These are phyloP conservation scores for Athene cunicularia DNA, from an alignment of 2,113 vertebrate genomes.

Conservation along the genomic window DNA sequence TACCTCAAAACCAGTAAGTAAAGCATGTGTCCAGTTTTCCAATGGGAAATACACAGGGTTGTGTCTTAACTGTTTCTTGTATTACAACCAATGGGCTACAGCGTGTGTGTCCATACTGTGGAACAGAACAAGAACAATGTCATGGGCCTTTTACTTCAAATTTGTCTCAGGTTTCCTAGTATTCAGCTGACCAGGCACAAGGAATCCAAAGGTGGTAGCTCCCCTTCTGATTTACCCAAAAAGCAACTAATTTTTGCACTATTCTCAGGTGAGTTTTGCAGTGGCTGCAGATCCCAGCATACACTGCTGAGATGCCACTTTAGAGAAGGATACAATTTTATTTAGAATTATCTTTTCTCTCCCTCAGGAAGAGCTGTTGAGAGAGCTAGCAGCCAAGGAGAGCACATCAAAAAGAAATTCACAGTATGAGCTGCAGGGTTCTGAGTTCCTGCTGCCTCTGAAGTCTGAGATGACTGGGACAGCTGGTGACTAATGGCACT, in stretches of 20 bases:
- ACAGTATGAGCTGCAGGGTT: not conserved
- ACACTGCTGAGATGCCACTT: not conserved
- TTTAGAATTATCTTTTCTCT: not conserved
- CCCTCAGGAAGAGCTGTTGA: not conserved
- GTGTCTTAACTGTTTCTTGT: not conserved
- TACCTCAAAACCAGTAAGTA: conserved; percentile 89
- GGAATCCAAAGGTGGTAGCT: not conserved
- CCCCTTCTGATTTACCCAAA: not conserved
- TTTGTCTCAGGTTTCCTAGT: not conserved
- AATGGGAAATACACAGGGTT: not conserved
- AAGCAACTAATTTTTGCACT: not conserved
- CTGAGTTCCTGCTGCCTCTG: not conserved
- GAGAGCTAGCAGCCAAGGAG: not conserved
- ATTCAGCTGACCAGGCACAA: not conserved
- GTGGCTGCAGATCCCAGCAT: not conserved
- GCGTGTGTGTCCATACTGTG: not conserved
- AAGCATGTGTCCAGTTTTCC: not conserved
- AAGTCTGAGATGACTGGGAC: not conserved
- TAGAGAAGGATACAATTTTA: not conserved
- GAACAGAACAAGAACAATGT: fast-evolving
- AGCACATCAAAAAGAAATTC: not conserved
- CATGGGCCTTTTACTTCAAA: not conserved
- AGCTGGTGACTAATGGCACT: not conserved
- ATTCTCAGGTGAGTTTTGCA: not conserved
- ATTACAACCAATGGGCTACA: not conserved